Percentiles rank a stretch among this genome's conserved stretches.
Conservation (phyloP, 2,888 invertebrate species). For the Falcaria lacertinaria region DNA sequence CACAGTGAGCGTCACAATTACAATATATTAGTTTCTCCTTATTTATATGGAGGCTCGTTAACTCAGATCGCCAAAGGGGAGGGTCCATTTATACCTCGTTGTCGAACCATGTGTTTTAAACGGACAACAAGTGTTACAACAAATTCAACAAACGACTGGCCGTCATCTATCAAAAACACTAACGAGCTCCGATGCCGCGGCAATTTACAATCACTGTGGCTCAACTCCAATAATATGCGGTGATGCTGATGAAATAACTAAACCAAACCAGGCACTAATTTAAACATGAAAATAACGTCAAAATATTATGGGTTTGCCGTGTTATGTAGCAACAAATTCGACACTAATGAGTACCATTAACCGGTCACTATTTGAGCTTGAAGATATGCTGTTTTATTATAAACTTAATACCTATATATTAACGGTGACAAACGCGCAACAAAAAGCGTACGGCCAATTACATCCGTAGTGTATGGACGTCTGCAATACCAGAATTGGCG, state of each 20-base stretch:
- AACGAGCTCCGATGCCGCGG: constrained; percentile 73
- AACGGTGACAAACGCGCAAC: too few relatives aligned
- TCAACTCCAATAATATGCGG: constrained; percentile 63
- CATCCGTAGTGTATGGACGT: too few relatives aligned
- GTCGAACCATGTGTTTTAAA: constrained; percentile 75
- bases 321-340: too few relatives aligned
- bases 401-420: too few relatives aligned
- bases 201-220: constrained; percentile 65
- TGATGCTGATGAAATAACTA: constrained; percentile 56
- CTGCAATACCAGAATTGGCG: too few relatives aligned
- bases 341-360: constrained; percentile 19
- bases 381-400: too few relatives aligned
- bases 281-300: constrained; percentile 39
- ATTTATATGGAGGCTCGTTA: constrained; percentile 77
- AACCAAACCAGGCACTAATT: constrained; percentile 37
- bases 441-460: too few relatives aligned
- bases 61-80: constrained; percentile 74
- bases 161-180: constrained; percentile 78
- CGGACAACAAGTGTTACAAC: constrained; percentile 65
- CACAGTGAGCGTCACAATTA: constrained; percentile 48
- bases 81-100: constrained; percentile 72
- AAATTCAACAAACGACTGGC: constrained; percentile 74
- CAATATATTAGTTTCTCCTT: constrained; percentile 66
- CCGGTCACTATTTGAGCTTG: too few relatives aligned
- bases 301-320: constrained; percentile 36